phyloP scores from a whole-genome alignment of 2,113 vertebrate species.

The mouse (Mus musculus) region GRCm39 chr5:138146501-138147000 shows the following conservation, averaged over 20 bases:
- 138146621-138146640: neutral
- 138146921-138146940: neutral
- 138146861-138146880: neutral
- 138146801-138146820: neutral
- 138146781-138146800: neutral
- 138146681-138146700: neutral
- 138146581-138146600: neutral
- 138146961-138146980: neutral
- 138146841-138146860: neutral
- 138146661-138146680: neutral
- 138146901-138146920: neutral
- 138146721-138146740: neutral
- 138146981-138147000: neutral
- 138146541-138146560: neutral
- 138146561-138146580: neutral
- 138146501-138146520: neutral
- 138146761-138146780: neutral
- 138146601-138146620: neutral
- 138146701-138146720: constrained; percentile 2
- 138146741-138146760: neutral
- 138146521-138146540: neutral
- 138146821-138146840: neutral
- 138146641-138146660: neutral
- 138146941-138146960: neutral
- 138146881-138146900: neutral